phyloP scores from a whole-genome alignment of 1,140 invertebrate species.

The Bombus terrestris region DNA sequence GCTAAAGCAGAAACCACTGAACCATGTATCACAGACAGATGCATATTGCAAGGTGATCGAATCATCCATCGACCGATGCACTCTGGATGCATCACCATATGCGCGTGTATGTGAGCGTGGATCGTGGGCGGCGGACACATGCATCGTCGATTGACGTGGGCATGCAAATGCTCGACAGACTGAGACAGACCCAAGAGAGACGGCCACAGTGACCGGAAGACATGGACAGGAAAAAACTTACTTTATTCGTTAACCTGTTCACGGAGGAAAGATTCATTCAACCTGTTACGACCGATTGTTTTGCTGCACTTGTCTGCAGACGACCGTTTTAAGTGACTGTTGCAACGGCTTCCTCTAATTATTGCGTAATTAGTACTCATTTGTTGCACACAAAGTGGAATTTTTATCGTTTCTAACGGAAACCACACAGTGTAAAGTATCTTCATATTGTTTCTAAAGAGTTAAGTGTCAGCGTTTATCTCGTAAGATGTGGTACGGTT shows the following conservation, averaged over 20 bases:
- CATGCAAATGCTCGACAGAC: not conserved
- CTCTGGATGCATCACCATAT: too few relatives aligned
- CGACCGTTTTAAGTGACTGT: not conserved
- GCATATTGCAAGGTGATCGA: slow-evolving; percentile 15
- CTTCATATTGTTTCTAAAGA: not conserved
- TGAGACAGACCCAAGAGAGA: not conserved
- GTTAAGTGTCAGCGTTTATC: not conserved
- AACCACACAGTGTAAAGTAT: too few relatives aligned
- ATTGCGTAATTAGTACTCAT: not conserved
- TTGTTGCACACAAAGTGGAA: not conserved
- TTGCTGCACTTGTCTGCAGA: not conserved
- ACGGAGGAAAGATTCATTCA: not conserved
- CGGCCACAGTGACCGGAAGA: slow-evolving; percentile 21
- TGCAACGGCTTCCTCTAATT: not conserved
- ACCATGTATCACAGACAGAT: not conserved
- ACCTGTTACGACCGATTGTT: slow-evolving; percentile 14
- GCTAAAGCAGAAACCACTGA: not conserved
- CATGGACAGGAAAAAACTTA: not conserved
- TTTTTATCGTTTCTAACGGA: not conserved
- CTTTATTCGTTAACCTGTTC: slow-evolving; percentile 40
- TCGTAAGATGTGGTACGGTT: not conserved
- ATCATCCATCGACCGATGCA: slow-evolving; percentile 31
- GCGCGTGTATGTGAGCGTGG: slow-evolving; percentile 6
- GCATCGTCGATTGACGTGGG: slow-evolving; percentile 23
- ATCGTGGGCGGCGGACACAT: not conserved